Conservation (phyloP, 2,797 vertebrate species). For the Vespertilio murinus region DNA sequence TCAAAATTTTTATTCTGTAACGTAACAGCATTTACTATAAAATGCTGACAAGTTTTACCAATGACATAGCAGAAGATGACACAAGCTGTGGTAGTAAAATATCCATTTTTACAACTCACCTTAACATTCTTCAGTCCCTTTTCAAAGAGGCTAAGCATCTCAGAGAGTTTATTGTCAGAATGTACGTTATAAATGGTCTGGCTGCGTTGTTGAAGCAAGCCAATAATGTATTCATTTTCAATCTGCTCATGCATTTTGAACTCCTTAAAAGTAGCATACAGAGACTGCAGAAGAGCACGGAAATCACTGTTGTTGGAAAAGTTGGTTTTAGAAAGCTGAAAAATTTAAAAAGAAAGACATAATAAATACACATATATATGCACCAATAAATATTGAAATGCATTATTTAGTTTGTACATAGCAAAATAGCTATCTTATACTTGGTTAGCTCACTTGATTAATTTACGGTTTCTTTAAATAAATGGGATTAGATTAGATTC, state of each 20-base stretch:
- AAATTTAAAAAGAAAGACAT: conserved; percentile 55
- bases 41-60: conserved; percentile 4
- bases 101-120: conserved; percentile 83
- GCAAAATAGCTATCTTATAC: not conserved
- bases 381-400: conserved; percentile 42
- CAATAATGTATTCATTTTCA: conserved; percentile 98
- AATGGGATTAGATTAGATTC: not conserved
- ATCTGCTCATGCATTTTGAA: conserved; percentile 99
- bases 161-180: conserved; percentile 97
- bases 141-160: conserved; percentile 97
- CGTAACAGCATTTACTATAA: not conserved
- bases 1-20: not conserved
- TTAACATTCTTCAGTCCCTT: conserved; percentile 96
- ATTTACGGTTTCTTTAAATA: conserved; percentile 34
- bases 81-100: not conserved
- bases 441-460: not conserved
- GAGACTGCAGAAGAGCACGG: conserved; percentile 95
- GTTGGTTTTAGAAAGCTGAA: conserved; percentile 97
- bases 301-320: conserved; percentile 99
- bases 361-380: conserved; percentile 51
- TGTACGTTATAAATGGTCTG: conserved; percentile 96
- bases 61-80: not conserved
- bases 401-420: conserved; percentile 6
- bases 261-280: conserved; percentile 98
- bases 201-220: conserved; percentile 95